phyloP scores from a whole-genome alignment of 2,797 vertebrate species.

The Spizella passerina region DNA sequence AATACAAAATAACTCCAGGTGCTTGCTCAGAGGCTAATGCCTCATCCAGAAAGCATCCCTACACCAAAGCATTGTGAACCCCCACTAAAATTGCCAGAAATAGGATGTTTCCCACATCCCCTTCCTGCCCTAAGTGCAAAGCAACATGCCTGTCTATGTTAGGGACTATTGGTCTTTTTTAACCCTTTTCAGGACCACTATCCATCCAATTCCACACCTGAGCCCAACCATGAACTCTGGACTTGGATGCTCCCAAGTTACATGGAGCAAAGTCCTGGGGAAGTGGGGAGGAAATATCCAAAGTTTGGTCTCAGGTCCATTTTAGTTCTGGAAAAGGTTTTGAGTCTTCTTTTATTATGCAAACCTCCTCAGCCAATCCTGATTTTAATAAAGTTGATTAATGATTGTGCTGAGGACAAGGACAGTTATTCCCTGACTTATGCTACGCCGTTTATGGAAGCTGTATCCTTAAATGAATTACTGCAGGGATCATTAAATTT shows the following conservation, averaged over 20 bases:
- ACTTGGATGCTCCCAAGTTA: not conserved
- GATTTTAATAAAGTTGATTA: conserved; percentile 64
- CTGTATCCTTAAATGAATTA: conserved; percentile 64
- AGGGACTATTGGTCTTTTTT: not conserved
- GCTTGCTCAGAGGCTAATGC: not conserved
- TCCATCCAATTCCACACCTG: accelerated
- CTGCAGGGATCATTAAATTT: conserved; percentile 69
- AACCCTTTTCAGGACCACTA: not conserved
- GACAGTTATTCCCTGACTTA: conserved; percentile 64
- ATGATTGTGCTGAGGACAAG: conserved; percentile 15
- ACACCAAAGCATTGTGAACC: not conserved
- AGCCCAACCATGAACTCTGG: not conserved
- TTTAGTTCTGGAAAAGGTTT: not conserved
- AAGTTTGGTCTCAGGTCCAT: not conserved
- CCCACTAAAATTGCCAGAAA: not conserved
- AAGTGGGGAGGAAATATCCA: not conserved
- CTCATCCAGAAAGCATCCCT: not conserved
- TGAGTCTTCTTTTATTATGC: conserved; percentile 17
- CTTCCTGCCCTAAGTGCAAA: not conserved
- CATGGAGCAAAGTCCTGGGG: accelerated
- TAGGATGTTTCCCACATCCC: not conserved
- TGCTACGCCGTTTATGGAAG: conserved; percentile 28
- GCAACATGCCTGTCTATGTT: not conserved
- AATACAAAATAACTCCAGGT: not conserved
- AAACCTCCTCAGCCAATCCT: conserved; percentile 43